Evolutionary conservation across 1,140 invertebrate genomes (phyloP), one percentile per base, ranked within the genome.

Genomic region (Schlechtendalia chinensis): DNA sequence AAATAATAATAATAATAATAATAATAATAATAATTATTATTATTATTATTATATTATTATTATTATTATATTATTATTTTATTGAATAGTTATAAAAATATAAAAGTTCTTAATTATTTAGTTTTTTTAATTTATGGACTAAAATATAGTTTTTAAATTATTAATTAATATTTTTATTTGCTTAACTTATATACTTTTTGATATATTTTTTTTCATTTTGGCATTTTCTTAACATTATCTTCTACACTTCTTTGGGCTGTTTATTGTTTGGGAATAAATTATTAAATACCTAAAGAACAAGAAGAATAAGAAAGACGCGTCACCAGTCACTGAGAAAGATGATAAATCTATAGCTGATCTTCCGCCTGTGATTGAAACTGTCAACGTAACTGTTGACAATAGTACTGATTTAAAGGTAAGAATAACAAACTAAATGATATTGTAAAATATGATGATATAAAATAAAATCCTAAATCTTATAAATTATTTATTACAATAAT

Each of bases 161-260:
- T 61, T 61, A 61, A 27, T 61, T 61, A 61, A 61, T 61, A 61
- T 39, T 32, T 39, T n/a, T n/a, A 11, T 32, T 65, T 65, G 8
- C 32, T 39, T 39, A 8, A 39, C 32, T 39, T 19, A 2, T 54
- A 19, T 54, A 54, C 17, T 54, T 19, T 54, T 54, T 54, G 32
- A 63, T 69, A 14, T 14, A 69, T 75, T 61, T 61, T 63, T 39
- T 95, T 79, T 77, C 19, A 69, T 69, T 69, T 79, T 45, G 29
- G 39, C 22, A 50, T 27, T 79, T 61, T 77, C 16, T 61, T 24
- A 79, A 79, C 29, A 24, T 50, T 63, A 17, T 10, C 39, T 79
- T 59, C 58, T 61, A 39, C 32, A 61, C 58, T 75, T 79, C 75
- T 79, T 45, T 79, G 58, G 56, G 75, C 75, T 79, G 58, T 63